These are phyloP conservation scores for Xestia rhomboidea DNA, from an alignment of 2,888 invertebrate genomes.

Conservation along the genomic window DNA sequence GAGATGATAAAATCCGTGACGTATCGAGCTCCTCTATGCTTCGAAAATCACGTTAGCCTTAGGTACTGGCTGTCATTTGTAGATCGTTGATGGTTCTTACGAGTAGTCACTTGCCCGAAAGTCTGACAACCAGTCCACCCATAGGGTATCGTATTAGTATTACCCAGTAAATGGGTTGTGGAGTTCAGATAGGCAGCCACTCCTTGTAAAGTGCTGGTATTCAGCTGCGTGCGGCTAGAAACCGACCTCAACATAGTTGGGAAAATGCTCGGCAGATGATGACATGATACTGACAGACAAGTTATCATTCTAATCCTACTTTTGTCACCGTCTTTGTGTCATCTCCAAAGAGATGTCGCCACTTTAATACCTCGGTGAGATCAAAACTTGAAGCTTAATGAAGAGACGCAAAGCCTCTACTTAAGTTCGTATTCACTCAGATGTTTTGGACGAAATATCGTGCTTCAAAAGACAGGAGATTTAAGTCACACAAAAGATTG, in stretches of 20 bases:
- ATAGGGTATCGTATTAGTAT: not conserved
- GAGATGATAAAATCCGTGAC: not conserved
- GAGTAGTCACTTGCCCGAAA: not conserved
- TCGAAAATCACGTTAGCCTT: not conserved
- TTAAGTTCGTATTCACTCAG: conserved; percentile 11
- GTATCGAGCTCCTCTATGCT: not conserved
- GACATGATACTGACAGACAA: conserved; percentile 6
- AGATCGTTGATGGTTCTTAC: not conserved
- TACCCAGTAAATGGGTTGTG: not conserved
- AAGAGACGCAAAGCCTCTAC: conserved; percentile 23
- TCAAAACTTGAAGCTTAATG: conserved; percentile 30
- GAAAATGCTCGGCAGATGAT: not conserved
- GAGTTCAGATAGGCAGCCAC: not conserved
- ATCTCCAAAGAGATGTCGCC: conserved; percentile 17
- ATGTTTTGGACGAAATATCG: conserved; percentile 20
- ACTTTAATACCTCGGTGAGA: conserved; percentile 23
- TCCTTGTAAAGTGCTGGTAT: not conserved
- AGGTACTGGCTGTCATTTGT: not conserved
- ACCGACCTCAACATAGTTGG: not conserved
- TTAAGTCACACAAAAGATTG: conserved; percentile 5
- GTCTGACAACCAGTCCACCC: not conserved
- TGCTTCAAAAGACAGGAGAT: conserved; percentile 7
- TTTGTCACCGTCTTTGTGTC: conserved; percentile 28
- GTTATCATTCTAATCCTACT: conserved; percentile 33
- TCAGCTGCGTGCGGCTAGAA: not conserved